Conservation (phyloP, 2,888 invertebrate genomes). For the Platypus cylindrus region DNA sequence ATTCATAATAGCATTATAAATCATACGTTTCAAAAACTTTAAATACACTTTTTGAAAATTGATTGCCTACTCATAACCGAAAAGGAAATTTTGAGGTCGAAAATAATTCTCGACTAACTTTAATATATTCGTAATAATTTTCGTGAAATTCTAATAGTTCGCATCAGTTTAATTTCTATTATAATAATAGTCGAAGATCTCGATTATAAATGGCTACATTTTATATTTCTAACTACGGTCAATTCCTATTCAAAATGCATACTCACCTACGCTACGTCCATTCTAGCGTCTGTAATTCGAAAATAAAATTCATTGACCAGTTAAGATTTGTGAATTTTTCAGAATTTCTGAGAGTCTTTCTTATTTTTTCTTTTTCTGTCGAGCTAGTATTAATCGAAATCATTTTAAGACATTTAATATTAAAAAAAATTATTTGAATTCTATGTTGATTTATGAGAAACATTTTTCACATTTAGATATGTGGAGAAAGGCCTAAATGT, state of each 20-base stretch:
- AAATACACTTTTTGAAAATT: not conserved
- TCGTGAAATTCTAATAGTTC: slow-evolving; percentile 10
- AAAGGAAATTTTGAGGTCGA: slow-evolving; percentile 15
- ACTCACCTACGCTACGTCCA: too few species aligned
- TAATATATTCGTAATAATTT: slow-evolving; percentile 16
- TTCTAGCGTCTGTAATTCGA: slow-evolving; percentile 9
- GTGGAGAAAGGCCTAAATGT: too few species aligned
- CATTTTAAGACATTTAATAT: too few species aligned
- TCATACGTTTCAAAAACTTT: too few species aligned
- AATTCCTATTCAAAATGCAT: slow-evolving; percentile 15
- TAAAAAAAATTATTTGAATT: too few species aligned
- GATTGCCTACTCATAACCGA: slow-evolving; percentile 2
- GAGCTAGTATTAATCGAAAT: too few species aligned
- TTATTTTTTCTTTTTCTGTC: too few species aligned
- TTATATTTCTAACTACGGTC: slow-evolving; percentile 8
- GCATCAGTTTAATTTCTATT: slow-evolving; percentile 14
- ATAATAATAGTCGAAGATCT: slow-evolving; percentile 12
- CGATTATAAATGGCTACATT: slow-evolving; percentile 12
- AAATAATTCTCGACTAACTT: slow-evolving; percentile 10
- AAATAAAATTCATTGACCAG: slow-evolving; percentile 11
- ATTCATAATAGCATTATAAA: too few species aligned
- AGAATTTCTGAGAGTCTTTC: too few species aligned
- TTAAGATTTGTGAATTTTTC: too few species aligned
- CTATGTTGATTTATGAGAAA: too few species aligned
- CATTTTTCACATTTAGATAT: too few species aligned